Evolutionary conservation across 1,140 invertebrate genomes (phyloP).

Genomic region (Zophobas morio): DNA sequence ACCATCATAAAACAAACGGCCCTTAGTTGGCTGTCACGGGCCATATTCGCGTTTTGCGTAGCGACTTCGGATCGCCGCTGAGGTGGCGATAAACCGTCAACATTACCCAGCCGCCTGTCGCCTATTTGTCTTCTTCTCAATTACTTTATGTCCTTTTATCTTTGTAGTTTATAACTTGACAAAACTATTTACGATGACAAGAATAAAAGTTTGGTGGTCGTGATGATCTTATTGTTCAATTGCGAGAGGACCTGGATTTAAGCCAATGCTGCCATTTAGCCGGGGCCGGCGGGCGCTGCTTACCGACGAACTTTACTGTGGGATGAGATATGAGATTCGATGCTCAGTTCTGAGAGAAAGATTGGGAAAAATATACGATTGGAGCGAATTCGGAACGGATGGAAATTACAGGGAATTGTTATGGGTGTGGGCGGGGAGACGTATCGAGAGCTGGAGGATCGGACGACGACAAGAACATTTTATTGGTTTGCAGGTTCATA

Average conservation of each 20-base stretch:
- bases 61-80: neutral
- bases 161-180: constrained; percentile 21
- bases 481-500: no score
- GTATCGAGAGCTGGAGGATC: no score
- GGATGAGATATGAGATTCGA: no score
- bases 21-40: neutral
- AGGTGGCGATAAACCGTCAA: neutral
- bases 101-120: neutral
- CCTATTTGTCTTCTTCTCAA: neutral
- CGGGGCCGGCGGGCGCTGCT: neutral
- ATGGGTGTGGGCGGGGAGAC: no score
- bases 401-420: no score
- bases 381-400: no score
- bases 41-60: neutral
- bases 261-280: constrained; percentile 43
- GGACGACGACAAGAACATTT: no score
- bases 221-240: constrained; percentile 42
- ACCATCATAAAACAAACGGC: constrained; percentile 1
- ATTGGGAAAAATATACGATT: no score
- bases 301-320: no score
- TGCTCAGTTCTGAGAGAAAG: no score
- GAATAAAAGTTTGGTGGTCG: constrained; percentile 43
- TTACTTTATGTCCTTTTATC: constrained; percentile 8
- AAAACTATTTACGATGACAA: constrained; percentile 48
- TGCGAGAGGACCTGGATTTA: constrained; percentile 31